These are phyloP conservation scores for Bruchidius siliquastri DNA, from an alignment of 2,888 invertebrate species.

Conservation along the genomic window DNA sequence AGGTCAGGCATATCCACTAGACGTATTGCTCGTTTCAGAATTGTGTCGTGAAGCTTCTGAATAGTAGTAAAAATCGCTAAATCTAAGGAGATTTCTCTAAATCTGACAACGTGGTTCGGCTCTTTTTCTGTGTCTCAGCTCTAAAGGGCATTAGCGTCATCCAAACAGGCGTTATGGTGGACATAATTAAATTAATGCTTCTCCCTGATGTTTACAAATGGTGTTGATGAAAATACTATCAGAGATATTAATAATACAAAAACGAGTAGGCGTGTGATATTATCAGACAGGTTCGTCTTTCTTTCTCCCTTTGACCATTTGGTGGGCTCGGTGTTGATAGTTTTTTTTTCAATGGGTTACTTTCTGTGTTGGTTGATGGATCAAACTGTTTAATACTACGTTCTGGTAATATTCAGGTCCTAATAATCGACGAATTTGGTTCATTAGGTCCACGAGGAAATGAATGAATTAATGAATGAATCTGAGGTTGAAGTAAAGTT, in stretches of 20 bases:
- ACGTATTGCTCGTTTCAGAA: too few relatives aligned
- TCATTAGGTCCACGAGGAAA: too few relatives aligned
- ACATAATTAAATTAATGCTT: conserved; percentile 22
- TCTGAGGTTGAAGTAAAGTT: too few relatives aligned
- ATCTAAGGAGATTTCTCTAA: not conserved
- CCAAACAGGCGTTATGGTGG: conserved; percentile 15
- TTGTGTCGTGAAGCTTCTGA: too few relatives aligned
- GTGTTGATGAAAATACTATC: not conserved
- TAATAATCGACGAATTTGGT: too few relatives aligned
- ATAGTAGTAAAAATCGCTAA: too few relatives aligned
- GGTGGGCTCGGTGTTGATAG: not conserved
- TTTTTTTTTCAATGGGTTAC: not conserved
- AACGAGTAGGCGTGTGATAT: not conserved
- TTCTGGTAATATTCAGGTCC: too few relatives aligned
- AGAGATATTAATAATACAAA: not conserved
- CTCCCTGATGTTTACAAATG: conserved; percentile 3
- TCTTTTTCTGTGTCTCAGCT: conserved; percentile 9
- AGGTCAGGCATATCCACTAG: too few relatives aligned
- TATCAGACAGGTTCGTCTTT: not conserved
- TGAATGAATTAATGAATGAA: too few relatives aligned
- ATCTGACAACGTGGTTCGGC: not conserved
- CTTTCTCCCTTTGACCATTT: not conserved
- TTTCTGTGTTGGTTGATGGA: not conserved
- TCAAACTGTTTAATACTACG: too few relatives aligned
- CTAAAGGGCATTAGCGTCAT: conserved; percentile 20